Base-by-base conservation (phyloP, 1,140 invertebrate species). In the Spodoptera frugiperda region DNA sequence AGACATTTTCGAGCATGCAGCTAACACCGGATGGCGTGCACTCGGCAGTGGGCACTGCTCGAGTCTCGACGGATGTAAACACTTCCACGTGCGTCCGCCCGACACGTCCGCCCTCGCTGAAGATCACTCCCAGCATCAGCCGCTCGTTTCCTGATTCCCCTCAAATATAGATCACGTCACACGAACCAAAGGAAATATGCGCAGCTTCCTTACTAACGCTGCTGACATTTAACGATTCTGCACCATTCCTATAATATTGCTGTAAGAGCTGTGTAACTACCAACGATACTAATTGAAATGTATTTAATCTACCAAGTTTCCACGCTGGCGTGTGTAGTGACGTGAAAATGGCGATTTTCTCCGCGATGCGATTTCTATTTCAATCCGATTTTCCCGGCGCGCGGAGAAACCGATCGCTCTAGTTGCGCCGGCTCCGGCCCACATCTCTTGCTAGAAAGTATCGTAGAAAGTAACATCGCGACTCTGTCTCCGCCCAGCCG, bases 381-480 rank as follows among this genome's bases (percentile, higher is more conserved):
- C 91, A 94, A 90, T 92, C 91, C 85, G 87, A 91, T 93, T 93
- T 93, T 91, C 92, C 89, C 91, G 88, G 84, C 91, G 87, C 88
- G 83, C 82, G 84, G 90, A 89, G 91, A 94, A 94, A 94, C 91
- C 91, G 90, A 93, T 92, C 90, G 92, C 89, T 93, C 92, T 81
- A 93, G 89, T 94, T 94, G 89, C 87, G 89, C 85, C 82, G 84
- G 83, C 89, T 83, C 76, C 91, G 91, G 88, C 91, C 91, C 91
- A 94, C 91, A 93, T 93, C 91, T 93, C 91, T 91, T 86, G 89
- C 89, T 94, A 93, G 91, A 93, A 93, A 94, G 91, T 93, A 91
- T 91, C 83, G 87, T 93, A 93, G 92, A 94, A 94, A 94, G 92
- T 94, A 94, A 94, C 88, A 93, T 89, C 87, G 88, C 84, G 84